Conservation (phyloP, 1,140 invertebrate genomes). For the Drosophila subobscura region DNA sequence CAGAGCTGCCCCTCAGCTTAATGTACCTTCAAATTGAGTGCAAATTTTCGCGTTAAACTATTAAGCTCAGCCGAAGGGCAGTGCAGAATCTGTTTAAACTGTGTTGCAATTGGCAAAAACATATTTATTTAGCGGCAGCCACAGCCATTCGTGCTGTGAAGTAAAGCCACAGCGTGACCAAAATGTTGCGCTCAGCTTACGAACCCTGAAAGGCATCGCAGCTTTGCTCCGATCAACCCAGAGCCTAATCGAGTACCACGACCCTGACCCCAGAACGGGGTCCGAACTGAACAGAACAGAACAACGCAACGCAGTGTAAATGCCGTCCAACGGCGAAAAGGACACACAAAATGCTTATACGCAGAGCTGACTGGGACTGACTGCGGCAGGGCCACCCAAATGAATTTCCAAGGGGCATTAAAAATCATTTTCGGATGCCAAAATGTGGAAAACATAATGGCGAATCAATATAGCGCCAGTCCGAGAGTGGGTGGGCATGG, state of each 20-base stretch:
- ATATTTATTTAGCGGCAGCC: slow-evolving; percentile 3
- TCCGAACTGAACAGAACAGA: slow-evolving; percentile 1
- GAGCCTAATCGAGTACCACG: neutral
- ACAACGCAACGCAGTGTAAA: slow-evolving; percentile 21
- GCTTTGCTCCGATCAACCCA: neutral
- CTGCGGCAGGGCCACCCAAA: slow-evolving; percentile 24
- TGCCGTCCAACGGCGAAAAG: slow-evolving; percentile 43
- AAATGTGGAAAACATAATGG: slow-evolving; percentile 52
- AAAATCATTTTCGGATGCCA: slow-evolving; percentile 60
- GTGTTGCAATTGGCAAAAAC: slow-evolving; percentile 8
- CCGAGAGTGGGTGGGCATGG: slow-evolving; percentile 8
- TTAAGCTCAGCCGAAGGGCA: neutral
- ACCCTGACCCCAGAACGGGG: neutral
- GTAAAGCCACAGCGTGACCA: slow-evolving; percentile 9
- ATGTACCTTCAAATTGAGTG: slow-evolving; percentile 14
- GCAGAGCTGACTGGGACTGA: slow-evolving; percentile 18
- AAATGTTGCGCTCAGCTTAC: slow-evolving; percentile 30
- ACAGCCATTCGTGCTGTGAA: neutral
- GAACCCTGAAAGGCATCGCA: slow-evolving; percentile 25
- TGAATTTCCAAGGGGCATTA: slow-evolving; percentile 61
- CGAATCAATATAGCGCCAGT: slow-evolving; percentile 63
- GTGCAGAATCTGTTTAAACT: neutral
- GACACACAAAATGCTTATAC: slow-evolving; percentile 54
- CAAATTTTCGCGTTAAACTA: slow-evolving; percentile 12
- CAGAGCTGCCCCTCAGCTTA: neutral